phyloP scores from a whole-genome alignment of 2,888 invertebrate species.

The Drosophila fungiperda region DNA sequence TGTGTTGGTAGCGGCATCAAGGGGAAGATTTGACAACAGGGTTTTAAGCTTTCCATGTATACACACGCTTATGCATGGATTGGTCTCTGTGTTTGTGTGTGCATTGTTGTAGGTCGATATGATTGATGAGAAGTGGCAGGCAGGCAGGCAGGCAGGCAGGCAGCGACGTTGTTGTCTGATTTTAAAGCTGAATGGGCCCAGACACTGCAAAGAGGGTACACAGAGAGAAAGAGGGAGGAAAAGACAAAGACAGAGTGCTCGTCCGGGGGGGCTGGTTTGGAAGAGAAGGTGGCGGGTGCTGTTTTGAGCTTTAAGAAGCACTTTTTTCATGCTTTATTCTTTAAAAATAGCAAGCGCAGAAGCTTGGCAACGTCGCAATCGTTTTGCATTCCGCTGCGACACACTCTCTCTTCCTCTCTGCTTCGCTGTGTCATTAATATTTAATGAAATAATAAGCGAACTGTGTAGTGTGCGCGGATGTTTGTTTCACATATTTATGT shows the following conservation, averaged over 20 bases:
- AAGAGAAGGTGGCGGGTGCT: not conserved
- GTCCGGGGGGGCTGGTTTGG: not conserved
- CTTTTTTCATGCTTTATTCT: conserved; percentile 41
- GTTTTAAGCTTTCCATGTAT: conserved; percentile 12
- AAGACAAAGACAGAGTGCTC: not conserved
- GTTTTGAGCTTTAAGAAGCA: conserved; percentile 46
- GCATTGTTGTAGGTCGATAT: conserved; percentile 59
- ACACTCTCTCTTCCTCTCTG: not conserved
- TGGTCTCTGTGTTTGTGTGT: conserved; percentile 2
- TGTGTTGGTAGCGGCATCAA: conserved; percentile 10
- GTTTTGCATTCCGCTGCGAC: conserved; percentile 16
- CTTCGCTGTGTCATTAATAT: conserved; percentile 57
- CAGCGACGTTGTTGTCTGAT: conserved; percentile 27
- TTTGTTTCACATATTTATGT: conserved; percentile 22
- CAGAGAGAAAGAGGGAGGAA: not conserved
- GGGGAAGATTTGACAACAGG: not conserved
- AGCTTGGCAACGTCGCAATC: conserved; percentile 62
- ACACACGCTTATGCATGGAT: not conserved
- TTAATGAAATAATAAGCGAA: conserved; percentile 70
- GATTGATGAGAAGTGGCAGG: conserved; percentile 48
- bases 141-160: not conserved
- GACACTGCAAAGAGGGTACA: conserved; percentile 8
- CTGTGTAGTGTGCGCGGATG: conserved; percentile 35
- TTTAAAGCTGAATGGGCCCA: conserved; percentile 53
- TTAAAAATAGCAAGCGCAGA: conserved; percentile 58